phyloP scores from a whole-genome alignment of 2,113 vertebrate species.

The Callospermophilus lateralis region DNA sequence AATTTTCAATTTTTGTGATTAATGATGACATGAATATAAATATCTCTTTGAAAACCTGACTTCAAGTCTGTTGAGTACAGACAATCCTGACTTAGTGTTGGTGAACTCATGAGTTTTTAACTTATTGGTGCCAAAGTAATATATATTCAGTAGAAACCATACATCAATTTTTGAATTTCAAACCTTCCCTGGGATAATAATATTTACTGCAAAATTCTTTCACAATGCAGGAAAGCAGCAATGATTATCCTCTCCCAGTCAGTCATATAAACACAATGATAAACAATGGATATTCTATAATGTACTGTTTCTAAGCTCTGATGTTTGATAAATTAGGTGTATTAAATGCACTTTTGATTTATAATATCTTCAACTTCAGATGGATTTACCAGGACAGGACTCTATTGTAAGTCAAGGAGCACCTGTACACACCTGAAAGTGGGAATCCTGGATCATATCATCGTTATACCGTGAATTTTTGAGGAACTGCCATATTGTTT shows the following conservation, averaged over 20 bases:
- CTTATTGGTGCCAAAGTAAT: not conserved
- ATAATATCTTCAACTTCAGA: not conserved
- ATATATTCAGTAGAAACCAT: not conserved
- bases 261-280: no score
- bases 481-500: not conserved
- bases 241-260: not conserved
- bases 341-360: not conserved
- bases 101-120: not conserved
- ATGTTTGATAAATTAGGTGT: not conserved
- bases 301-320: not conserved
- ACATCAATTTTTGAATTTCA: not conserved
- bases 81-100: no score
- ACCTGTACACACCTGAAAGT: not conserved
- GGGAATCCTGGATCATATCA: not conserved
- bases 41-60: not conserved
- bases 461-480: not conserved
- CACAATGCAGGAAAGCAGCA: not conserved
- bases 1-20: not conserved
- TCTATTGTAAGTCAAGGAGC: not conserved
- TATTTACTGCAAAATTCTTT: not conserved
- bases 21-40: not conserved
- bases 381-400: not conserved
- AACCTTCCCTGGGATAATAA: not conserved
- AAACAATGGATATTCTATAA: no score
- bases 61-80: not conserved